Evolutionary conservation across 2,888 invertebrate genomes (phyloP), one percentile per base, ranked within the genome.

Genomic region (Laothoe populi): DNA sequence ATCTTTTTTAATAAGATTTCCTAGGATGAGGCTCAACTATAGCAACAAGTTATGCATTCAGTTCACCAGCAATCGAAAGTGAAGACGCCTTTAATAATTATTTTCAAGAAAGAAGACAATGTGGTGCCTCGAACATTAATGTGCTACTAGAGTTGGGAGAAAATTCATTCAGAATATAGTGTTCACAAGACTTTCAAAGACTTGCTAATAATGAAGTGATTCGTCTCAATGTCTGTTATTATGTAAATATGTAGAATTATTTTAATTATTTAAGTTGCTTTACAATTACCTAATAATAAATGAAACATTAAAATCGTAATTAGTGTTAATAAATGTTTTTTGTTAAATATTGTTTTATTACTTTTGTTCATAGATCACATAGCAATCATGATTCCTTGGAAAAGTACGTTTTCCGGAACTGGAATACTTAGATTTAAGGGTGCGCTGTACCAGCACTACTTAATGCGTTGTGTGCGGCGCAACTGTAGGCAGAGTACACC

Each of bases 1-100:
- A 82, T 82, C 79, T 77, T 89, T 53, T 89, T 88, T 85, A 83
- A 81, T 81, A 84, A 80, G 83, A 83, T 84, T 84, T 77, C 78
- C 78, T 87, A 87, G 87, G 86, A 87, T 81, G 82, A 81, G 75
- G 81, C 82, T 81, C 78, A 73, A 73, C 78, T 73, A 74, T 73
- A 68, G 71, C 72, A 77, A 71, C 74, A 70, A 66, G 73, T 72
- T 71, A 74, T 74, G 77, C 70, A 76, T 77, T 46, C 73, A 82
- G 76, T 78, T 77, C 80, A 80, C 74, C 74, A 75, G 75, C 81
- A 73, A 53, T 11, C 10, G 76, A 75, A 64, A 63, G 69, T 66
- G 64, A 48, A 60, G 21, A 59, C 23, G 44, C 24, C 23, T 21
- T 35, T 16, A 49, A 46, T 21, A 60, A 35, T 60, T 48, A 19